phyloP scores from a whole-genome alignment of 2,113 vertebrate species.

The Periophthalmodon schlosseri region DNA sequence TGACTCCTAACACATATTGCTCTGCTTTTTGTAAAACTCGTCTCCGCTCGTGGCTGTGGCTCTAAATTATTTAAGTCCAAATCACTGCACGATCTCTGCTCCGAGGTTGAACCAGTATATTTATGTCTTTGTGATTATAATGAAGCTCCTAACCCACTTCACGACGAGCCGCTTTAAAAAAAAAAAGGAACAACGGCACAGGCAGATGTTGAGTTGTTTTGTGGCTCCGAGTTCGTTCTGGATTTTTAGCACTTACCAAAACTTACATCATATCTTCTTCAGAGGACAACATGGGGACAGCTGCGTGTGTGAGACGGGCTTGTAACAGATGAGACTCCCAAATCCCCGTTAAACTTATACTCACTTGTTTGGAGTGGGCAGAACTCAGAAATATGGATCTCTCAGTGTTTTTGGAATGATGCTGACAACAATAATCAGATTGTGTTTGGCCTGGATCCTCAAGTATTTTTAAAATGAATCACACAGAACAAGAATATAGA shows the following conservation, averaged over 20 bases:
- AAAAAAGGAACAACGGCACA: slow-evolving; percentile 23
- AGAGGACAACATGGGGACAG: background rate
- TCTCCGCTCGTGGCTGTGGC: slow-evolving; percentile 9
- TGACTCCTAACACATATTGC: too few relatives aligned
- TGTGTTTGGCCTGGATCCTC: too few relatives aligned
- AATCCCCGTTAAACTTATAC: too few relatives aligned
- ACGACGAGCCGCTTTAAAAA: slow-evolving; percentile 48
- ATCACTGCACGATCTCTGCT: slow-evolving; percentile 22
- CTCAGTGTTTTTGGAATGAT: too few relatives aligned
- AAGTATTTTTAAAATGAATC: too few relatives aligned
- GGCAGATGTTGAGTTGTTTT: slow-evolving; percentile 14
- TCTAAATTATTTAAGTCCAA: slow-evolving; percentile 28
- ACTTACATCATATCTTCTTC: slow-evolving; percentile 48
- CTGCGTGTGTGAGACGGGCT: background rate
- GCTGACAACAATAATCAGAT: too few relatives aligned
- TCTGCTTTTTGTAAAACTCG: background rate
- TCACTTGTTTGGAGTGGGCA: too few relatives aligned
- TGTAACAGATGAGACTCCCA: background rate
- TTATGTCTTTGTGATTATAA: slow-evolving; percentile 48
- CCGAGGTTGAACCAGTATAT: too few relatives aligned
- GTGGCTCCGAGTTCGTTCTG: background rate
- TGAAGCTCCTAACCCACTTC: slow-evolving; percentile 58
- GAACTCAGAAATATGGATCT: too few relatives aligned
- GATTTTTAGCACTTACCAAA: slow-evolving; percentile 18
- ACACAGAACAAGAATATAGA: too few relatives aligned